A percentile compares a stretch with the other conserved stretches of the same genome.
These are phyloP conservation scores for Nectonema munidae DNA, from an alignment of 2,888 invertebrate genomes.

Conservation along the genomic window DNA sequence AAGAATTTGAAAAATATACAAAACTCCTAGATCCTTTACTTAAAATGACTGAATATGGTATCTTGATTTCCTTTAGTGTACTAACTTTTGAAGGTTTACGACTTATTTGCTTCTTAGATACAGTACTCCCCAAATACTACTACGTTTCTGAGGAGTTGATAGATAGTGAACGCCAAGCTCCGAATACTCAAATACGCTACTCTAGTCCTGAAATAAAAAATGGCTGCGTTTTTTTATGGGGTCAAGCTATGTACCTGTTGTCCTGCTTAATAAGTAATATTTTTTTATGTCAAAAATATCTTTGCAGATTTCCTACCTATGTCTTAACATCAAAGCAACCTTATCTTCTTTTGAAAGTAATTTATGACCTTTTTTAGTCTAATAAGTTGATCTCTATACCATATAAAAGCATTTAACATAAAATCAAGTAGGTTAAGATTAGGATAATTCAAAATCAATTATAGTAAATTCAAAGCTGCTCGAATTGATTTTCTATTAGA, in stretches of 20 bases:
- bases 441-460: no score
- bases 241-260: slow-evolving; percentile 72
- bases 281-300: slow-evolving; percentile 1
- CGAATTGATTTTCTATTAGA: no score
- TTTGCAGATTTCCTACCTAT: background rate
- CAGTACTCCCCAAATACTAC: slow-evolving; percentile 70
- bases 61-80: background rate
- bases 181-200: slow-evolving; percentile 33
- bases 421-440: no score
- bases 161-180: slow-evolving; percentile 36
- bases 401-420: no score
- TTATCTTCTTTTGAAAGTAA: slow-evolving; percentile 16
- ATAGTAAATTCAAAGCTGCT: no score
- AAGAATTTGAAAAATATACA: slow-evolving; percentile 68
- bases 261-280: slow-evolving; percentile 39
- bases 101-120: slow-evolving; percentile 22
- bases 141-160: slow-evolving; percentile 41
- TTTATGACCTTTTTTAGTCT: slow-evolving; percentile 20
- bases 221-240: slow-evolving; percentile 46
- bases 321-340: background rate
- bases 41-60: slow-evolving; percentile 36
- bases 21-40: slow-evolving; percentile 44
- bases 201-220: slow-evolving; percentile 28
- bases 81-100: slow-evolving; percentile 1
- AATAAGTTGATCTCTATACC: no score